Evolutionary conservation across 1,140 invertebrate genomes (phyloP), one percentile per base, ranked within the genome.

Genomic region (Brachionus rubens): DNA sequence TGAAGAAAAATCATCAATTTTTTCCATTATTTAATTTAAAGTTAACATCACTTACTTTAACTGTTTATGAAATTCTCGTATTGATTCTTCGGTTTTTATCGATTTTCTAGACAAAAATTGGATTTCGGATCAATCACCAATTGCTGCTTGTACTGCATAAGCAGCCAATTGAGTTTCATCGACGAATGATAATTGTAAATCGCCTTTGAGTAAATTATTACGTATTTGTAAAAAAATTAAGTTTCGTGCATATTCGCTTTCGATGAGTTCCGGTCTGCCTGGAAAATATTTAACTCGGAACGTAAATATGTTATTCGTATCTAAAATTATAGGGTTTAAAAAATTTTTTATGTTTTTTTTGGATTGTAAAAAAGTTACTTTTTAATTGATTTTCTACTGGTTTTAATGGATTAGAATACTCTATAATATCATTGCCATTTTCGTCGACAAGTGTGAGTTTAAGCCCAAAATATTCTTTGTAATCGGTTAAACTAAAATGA

Each of bases 251-350:
- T 72, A 72, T 72, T 72, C 68, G 24, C 68, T 72, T 50, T 72
- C 68, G 14, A 72, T 72, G 48, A 26, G 19, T 24, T 48, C 68
- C 26, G 68, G 68, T 10, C 41, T 48, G 10, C 68, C 68, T 16
- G 68, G 68, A 54, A 72, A 72, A 54, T 72, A 46, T 30, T 72
- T 72, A 4, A 72, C 68, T 21, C 68, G 68, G 50, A 72, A 72
- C 50, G 68, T 72, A 24, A 72, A 24, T 3, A 72, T 41, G 16
- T 72, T 72, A 40, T 72, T 72, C 3, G 68, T 72, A 65, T 65
- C 59, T 65, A n/a, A 1, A 16, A 16, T 6, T 26, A 26, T 24
- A 9, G 3, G 3, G 43, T 24, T 43, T 33, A 40, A 7, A n/a
- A n/a, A n/a, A n/a, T n/a, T n/a, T n/a, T 16, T 6, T 40, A 6